Base-by-base conservation (phyloP, 2,113 vertebrate species). In the Hoplias malabaricus region DNA sequence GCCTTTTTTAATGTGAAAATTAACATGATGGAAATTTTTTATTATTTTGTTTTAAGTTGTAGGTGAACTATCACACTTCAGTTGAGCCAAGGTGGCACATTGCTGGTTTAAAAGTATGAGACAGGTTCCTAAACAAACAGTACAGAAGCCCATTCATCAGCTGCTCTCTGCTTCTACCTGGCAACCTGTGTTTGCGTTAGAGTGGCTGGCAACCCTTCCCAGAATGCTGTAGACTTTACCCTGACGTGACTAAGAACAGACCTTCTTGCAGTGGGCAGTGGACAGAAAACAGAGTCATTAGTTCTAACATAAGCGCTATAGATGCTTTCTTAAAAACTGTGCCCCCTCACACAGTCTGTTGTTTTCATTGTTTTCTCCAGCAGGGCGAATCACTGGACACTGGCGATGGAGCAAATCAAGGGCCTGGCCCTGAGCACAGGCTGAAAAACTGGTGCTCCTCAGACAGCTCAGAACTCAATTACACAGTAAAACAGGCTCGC, bases 161-260 rank as follows among this genome's bases (percentile, higher is more conserved):
- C 53, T 62, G 72, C 86, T 85, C 84, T 89, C 84, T 79, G 80
- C 78, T 21, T 76, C 86, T 89, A 87, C 91, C 86, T 92, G 90
- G 90, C 90, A 93, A 92, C 92, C 81, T 48, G 56, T 91, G 87
- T 92, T 92, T 92, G 84, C 87, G 86, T 79, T 87, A 69, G 68
- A 74, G 21, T 25, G 59, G 65, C 61, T 42, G 59, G 56, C 62
- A 73, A 75, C 27, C 46, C 57, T 31, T 61, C 57, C 59, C 16
- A 31, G 69, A 27, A 25, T 1, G 25, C 21, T 50, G 21, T 33
- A 84, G 80, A 73, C 54, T 77, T 79, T 76, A 61, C 63, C 16
- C 79, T 62, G 69, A 40, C 73, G 69, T 34, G 38, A 66, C 70
- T 34, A 53, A 34, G 13, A 70, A 16, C 46, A 75, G 33, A 11